Base-by-base conservation (phyloP, 2,797 vertebrate genomes). In the Zalophus californianus region DNA sequence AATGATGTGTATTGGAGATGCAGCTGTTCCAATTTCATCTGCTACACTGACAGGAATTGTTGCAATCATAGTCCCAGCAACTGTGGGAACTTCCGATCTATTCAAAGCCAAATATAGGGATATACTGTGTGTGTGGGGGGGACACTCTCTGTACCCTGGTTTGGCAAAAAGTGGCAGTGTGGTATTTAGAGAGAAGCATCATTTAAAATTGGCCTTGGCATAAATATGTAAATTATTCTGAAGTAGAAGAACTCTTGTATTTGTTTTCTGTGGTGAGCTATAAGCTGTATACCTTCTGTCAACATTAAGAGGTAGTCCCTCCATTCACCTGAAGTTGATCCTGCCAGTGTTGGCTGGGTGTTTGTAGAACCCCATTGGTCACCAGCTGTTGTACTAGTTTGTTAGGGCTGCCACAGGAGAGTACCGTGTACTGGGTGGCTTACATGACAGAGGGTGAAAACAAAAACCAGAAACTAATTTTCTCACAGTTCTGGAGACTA, bases 11-110 rank as follows among this genome's bases (percentile, higher is more conserved):
- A 95, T 89, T 96, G 95, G 97, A 92, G 94, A 95, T 66, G 93
- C 97, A 97, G 97, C 97, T 98, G 97, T 82, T 94, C 52, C 89
- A 16, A 2, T 86, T 80, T 95, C 80, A 75, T 96, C 84, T 96
- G 87, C 86, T 97, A 90, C 97, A 84, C 77, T 90, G 92, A 96
- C 92, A 95, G 95, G 64, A 60, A 90, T 95, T 7, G 56, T 85
- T 96, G 87, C 62, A 91, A 86, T 96, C 83, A 80, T 15, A 82
- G 89, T 70, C 70, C 73, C 72, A 90, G 87, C 56, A 85, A 94
- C 66, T 78, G 12, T n/a, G 72, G 97, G 85, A 77, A 77, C 94
- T 93, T 93, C 60, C 1, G 0, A 58, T 92, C 80, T 93, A 90
- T 86, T 95, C 32, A 82, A 58, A 73, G 58, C 89, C 80, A 94